These are phyloP conservation scores for Crotalus tigris DNA, from an alignment of 2,113 vertebrate species.

Conservation along the genomic window DNA sequence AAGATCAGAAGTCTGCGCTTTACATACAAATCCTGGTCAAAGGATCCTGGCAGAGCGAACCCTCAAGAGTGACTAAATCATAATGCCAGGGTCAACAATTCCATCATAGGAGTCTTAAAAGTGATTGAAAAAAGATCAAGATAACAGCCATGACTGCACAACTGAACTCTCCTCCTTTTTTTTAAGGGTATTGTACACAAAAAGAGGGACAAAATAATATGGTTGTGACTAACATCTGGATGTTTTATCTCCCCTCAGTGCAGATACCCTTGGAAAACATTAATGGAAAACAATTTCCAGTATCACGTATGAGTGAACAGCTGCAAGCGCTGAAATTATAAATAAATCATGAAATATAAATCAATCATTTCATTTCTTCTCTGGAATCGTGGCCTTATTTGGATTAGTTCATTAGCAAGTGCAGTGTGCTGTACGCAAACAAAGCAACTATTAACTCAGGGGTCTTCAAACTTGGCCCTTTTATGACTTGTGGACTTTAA, in stretches of 20 bases:
- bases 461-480: no score
- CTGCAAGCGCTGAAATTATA: neutral
- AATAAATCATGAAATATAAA: neutral
- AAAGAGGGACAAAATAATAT: conserved; percentile 9
- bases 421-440: neutral
- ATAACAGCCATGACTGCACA: neutral
- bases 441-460: neutral
- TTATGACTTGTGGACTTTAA: no score
- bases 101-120: neutral
- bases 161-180: neutral
- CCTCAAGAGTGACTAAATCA: neutral
- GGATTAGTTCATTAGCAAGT: neutral
- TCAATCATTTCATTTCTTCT: neutral
- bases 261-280: neutral
- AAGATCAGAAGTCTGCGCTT: no score
- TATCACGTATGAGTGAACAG: neutral
- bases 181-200: neutral
- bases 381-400: neutral
- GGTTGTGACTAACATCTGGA: conserved; percentile 1
- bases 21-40: neutral
- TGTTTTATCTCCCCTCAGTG: neutral
- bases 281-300: neutral
- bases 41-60: neutral
- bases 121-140: neutral
- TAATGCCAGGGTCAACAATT: neutral